Evolutionary conservation across 1,140 invertebrate genomes (phyloP), one percentile per base, ranked within the genome.

Genomic region (Papilio polytes): DNA sequence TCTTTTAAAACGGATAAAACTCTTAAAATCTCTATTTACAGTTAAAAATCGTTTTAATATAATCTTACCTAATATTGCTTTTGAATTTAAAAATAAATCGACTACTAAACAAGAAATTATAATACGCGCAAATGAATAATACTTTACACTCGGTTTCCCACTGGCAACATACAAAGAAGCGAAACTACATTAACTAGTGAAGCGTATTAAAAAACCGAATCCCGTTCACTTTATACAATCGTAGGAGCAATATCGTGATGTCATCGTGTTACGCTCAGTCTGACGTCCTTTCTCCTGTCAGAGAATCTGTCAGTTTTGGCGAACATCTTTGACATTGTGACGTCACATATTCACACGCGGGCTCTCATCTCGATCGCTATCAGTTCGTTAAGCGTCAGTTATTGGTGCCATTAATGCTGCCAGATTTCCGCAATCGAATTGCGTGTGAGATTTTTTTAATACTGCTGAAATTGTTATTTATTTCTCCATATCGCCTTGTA

Each of bases 11-110:
- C 44, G 78, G 31, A 76, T 66, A 70, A 51, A 59, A 77, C 46
- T 73, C 53, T 80, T 63, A 77, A 73, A 77, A 78, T 22, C 15
- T 15, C 9, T 48, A 59, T 84, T 81, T 85, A 85, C 77, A 83
- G 76, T 80, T 81, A 78, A 78, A 78, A 59, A 78, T 78, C 51
- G 41, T 18, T 36, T 10, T 15, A n/a, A 80, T 66, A 74, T 18
- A 80, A 79, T 41, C 83, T 88, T 90, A 92, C 63, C 89, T 93
- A 93, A 85, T 93, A 94, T 93, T 93, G 93, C 92, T 92, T 91
- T 80, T 81, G 81, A 84, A 87, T 66, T 59, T 85, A 77, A 83
- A 74, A 3, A 76, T 85, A 88, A 84, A 82, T 80, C 63, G 81
- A 83, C 74, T 63, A 82, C 72, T 80, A 63, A 85, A 51, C 82